Conservation (phyloP, 2,888 invertebrate species). For the Caenorhabditis becei region DNA sequence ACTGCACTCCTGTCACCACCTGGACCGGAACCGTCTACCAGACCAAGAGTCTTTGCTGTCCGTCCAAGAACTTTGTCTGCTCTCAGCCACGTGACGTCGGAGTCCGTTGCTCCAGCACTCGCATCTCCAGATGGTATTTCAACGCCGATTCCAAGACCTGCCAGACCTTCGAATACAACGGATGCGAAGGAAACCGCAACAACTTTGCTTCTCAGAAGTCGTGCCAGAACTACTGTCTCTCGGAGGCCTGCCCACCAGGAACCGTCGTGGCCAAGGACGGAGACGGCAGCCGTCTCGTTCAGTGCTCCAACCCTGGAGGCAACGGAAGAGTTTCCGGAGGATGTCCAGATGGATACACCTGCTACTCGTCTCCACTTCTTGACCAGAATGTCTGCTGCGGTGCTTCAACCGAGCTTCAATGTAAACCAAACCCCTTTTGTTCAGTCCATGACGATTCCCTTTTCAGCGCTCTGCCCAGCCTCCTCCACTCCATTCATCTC, state of each 20-base stretch:
- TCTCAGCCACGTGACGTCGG: slow-evolving; percentile 79
- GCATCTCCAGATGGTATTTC: slow-evolving; percentile 80
- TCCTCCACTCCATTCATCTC: slow-evolving; percentile 81
- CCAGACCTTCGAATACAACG: slow-evolving; percentile 80
- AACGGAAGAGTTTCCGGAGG: slow-evolving; percentile 77
- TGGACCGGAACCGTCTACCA: slow-evolving; percentile 80
- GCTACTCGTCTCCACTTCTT: slow-evolving; percentile 77
- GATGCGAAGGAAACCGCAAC: slow-evolving; percentile 81
- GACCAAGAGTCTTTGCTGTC: slow-evolving; percentile 80
- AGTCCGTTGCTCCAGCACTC: slow-evolving; percentile 72
- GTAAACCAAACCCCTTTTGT: slow-evolving; percentile 39
- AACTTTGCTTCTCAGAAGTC: slow-evolving; percentile 80
- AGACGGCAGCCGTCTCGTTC: slow-evolving; percentile 75
- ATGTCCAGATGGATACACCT: slow-evolving; percentile 81
- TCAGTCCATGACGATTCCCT: neutral
- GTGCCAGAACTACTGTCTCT: slow-evolving; percentile 81
- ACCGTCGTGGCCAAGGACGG: slow-evolving; percentile 80
- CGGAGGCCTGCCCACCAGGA: slow-evolving; percentile 80
- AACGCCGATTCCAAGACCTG: slow-evolving; percentile 80
- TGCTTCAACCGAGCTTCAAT: slow-evolving; percentile 78
- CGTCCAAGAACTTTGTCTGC: slow-evolving; percentile 81
- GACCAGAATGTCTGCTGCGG: slow-evolving; percentile 82
- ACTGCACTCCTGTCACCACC: slow-evolving; percentile 80
- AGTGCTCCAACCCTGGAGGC: slow-evolving; percentile 78
- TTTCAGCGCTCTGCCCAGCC: slow-evolving; percentile 79